phyloP scores from a whole-genome alignment of 2,113 vertebrate genomes.

The Percina caprodes region DNA sequence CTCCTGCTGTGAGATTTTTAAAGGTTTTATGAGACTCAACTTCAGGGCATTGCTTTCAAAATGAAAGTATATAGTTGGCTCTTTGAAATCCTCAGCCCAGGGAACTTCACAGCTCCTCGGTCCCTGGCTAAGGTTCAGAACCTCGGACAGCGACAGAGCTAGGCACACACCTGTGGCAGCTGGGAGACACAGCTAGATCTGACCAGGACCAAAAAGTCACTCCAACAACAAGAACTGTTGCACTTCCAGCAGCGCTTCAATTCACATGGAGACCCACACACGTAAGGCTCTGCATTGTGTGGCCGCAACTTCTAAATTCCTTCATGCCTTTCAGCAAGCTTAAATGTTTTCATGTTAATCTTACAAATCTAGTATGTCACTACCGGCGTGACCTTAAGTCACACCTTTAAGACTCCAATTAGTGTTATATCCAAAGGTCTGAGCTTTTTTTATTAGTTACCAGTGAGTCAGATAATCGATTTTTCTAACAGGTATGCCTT shows the following conservation, averaged over 20 bases:
- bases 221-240: conserved; percentile 4
- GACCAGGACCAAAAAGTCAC: not conserved
- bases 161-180: not conserved
- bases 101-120: not conserved
- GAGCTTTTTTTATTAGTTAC: not conserved
- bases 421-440: not conserved
- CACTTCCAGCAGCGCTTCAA: not conserved
- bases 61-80: not conserved
- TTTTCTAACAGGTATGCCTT: not conserved
- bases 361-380: not conserved
- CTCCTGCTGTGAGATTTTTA: not conserved
- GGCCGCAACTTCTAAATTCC: too few species aligned
- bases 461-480: not conserved
- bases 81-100: not conserved
- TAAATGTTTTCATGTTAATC: not conserved
- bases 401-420: not conserved
- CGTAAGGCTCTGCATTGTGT: not conserved
- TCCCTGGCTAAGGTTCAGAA: not conserved
- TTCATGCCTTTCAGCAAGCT: not conserved
- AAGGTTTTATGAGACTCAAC: not conserved
- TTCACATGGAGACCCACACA: not conserved
- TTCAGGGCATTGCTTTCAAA: conserved; percentile 7
- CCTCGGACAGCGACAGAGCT: not conserved
- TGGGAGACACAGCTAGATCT: not conserved
- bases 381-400: not conserved